These are phyloP conservation scores for Drosophila subsilvestris DNA, from an alignment of 2,888 invertebrate genomes.

Conservation along the genomic window DNA sequence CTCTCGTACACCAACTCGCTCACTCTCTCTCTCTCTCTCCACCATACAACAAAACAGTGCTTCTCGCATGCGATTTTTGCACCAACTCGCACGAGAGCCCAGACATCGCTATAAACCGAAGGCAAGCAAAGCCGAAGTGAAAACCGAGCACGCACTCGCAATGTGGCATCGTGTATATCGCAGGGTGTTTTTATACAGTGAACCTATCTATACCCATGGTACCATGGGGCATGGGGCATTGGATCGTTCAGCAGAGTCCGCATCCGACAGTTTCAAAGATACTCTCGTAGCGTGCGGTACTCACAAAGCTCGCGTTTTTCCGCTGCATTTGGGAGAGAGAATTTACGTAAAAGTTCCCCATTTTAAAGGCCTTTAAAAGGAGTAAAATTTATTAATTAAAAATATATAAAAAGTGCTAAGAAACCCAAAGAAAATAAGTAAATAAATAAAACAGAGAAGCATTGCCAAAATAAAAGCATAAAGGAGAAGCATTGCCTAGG, in stretches of 20 bases:
- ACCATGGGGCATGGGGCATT: not conserved
- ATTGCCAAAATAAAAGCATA: not conserved
- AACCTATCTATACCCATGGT: not conserved
- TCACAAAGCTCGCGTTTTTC: not conserved
- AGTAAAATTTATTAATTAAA: conserved; percentile 5
- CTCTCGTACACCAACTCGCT: not conserved
- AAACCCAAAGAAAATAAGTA: not conserved
- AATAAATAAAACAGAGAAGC: conserved; percentile 8
- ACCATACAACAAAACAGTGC: not conserved
- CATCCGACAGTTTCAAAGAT: conserved; percentile 63
- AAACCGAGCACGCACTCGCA: not conserved
- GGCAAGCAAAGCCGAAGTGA: not conserved
- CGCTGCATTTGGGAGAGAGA: not conserved
- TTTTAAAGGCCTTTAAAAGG: not conserved
- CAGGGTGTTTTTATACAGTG: not conserved
- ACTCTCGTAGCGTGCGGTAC: conserved; percentile 73
- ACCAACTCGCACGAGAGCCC: not conserved
- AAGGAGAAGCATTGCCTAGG: not conserved
- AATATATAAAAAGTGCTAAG: conserved; percentile 17
- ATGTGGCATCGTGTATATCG: not conserved
- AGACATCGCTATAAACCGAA: conserved; percentile 29
- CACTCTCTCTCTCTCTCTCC: not conserved
- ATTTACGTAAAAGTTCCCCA: conserved; percentile 56
- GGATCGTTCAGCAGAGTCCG: conserved; percentile 2
- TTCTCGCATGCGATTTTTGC: conserved; percentile 64